Base-by-base conservation (phyloP, 2,888 invertebrate genomes). In the Zhuqinia jingwanae region DNA sequence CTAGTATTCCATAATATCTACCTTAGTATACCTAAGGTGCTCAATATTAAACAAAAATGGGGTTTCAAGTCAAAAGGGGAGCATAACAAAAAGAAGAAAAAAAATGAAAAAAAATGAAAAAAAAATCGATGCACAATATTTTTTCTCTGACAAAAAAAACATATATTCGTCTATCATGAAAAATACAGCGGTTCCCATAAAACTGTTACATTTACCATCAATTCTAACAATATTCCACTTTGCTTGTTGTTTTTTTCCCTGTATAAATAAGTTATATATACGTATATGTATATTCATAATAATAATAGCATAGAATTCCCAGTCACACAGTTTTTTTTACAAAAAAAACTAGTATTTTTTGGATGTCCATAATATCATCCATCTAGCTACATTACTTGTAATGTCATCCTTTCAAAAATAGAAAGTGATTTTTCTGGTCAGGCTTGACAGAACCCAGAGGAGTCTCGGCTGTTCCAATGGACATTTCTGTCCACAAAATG, bases 21-120 rank as follows among this genome's bases (percentile, higher is more conserved):
- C n/a, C n/a, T n/a, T n/a, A n/a, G n/a, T n/a, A n/a, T n/a, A 36
- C 8, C 8, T 8, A 36, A 36, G 36, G n/a, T 45, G 20, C 20
- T 58, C 58, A 58, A 63, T 63, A 63, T 68, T 68, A 45, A 36
- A 20, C 45, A 68, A 68, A 68, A 68, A 68, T 45, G 15, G 27
- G 47, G 15, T 70, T 70, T 47, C 65, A 25, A n/a, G 47, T n/a
- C n/a, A n/a, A n/a, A n/a, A n/a, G 25, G 45, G 70, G 70, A 47
- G 15, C 50, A 13, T n/a, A n/a, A n/a, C 13, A 50, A 13, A n/a
- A 22, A 68, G 58, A 25, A 11, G n/a, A 42, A 13, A 27, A 20
- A 36, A 11, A 42, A 22, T 45, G n/a, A n/a, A 45, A n/a, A 15
- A 60, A 68, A 68, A 68, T 68, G 68, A 47, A 70, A 50, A 22